Evolutionary conservation across 92 coral and sea anemone species (phyloP).

Genomic region (Virgularia gustaviana): DNA sequence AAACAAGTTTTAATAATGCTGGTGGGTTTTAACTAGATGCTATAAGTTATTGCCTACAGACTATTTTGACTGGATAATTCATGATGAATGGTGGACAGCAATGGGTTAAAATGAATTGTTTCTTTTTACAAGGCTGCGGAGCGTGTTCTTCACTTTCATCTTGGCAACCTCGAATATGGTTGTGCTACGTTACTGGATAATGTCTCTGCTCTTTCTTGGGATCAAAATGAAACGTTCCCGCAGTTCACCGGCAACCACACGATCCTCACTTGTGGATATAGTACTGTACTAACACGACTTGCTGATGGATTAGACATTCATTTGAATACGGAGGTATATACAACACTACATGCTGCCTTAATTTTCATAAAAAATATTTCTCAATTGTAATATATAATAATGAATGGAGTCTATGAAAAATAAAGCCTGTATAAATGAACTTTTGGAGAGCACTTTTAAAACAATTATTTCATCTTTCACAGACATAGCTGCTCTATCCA

Average conservation of each 20-base stretch:
- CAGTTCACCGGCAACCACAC: slow-evolving; percentile 95
- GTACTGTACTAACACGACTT: slow-evolving; percentile 56
- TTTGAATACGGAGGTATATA: slow-evolving; percentile 60
- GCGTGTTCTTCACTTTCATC: slow-evolving; percentile 80
- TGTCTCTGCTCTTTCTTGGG: slow-evolving; percentile 90
- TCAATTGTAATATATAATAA: neutral
- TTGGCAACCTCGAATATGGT: slow-evolving; percentile 88
- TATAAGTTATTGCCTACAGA: too few relatives aligned
- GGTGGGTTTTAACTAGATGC: too few relatives aligned
- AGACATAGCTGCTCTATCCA: too few relatives aligned
- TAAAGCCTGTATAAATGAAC: too few relatives aligned
- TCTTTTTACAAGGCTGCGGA: slow-evolving; percentile 81
- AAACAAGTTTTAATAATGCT: too few relatives aligned
- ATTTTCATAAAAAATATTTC: neutral
- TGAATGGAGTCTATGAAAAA: neutral
- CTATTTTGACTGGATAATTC: too few relatives aligned
- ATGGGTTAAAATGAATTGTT: too few relatives aligned
- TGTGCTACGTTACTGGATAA: slow-evolving; percentile 82
- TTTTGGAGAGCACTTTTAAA: too few relatives aligned
- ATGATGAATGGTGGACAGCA: too few relatives aligned
- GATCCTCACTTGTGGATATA: slow-evolving; percentile 75
- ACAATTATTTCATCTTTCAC: too few relatives aligned
- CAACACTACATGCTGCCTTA: too few relatives aligned
- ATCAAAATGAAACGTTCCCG: slow-evolving; percentile 86
- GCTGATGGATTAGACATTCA: slow-evolving; percentile 68